A percentile compares a stretch with the other conserved stretches of the same genome.
phyloP scores from a whole-genome alignment of 2,797 vertebrate genomes.

The Platalea minor region DNA sequence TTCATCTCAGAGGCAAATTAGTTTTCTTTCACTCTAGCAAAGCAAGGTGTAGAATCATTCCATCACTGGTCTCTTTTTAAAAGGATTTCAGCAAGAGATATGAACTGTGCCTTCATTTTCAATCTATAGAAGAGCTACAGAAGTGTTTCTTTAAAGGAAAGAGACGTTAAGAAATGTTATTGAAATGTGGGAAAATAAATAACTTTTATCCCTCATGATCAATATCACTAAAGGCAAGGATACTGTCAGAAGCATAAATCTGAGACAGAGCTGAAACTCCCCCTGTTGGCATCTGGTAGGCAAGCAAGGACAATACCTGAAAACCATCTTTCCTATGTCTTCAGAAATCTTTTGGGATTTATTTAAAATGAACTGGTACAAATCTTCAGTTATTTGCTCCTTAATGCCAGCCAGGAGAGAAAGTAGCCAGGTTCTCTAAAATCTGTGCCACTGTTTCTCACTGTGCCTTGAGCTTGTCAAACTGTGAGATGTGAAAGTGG shows the following conservation, averaged over 20 bases:
- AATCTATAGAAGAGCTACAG: neutral
- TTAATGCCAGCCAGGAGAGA: neutral
- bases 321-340: neutral
- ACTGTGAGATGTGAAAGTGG: neutral
- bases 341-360: neutral
- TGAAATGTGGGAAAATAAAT: constrained; percentile 54
- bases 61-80: neutral
- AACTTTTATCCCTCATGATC: constrained; percentile 53
- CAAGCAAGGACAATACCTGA: neutral
- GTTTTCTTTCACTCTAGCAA: neutral
- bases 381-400: neutral
- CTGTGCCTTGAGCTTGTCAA: neutral
- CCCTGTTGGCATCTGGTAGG: constrained; percentile 47
- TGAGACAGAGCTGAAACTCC: constrained; percentile 70
- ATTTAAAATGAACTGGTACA: neutral
- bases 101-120: neutral
- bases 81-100: neutral
- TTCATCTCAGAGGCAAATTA: constrained; percentile 4
- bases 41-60: neutral
- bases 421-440: neutral
- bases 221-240: constrained; percentile 21
- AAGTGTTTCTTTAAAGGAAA: constrained; percentile 51
- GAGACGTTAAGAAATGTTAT: constrained; percentile 31
- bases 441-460: neutral
- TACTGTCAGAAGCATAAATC: neutral